Base-by-base conservation (phyloP, 2,888 invertebrate species). In the Saturnia japonica region DNA sequence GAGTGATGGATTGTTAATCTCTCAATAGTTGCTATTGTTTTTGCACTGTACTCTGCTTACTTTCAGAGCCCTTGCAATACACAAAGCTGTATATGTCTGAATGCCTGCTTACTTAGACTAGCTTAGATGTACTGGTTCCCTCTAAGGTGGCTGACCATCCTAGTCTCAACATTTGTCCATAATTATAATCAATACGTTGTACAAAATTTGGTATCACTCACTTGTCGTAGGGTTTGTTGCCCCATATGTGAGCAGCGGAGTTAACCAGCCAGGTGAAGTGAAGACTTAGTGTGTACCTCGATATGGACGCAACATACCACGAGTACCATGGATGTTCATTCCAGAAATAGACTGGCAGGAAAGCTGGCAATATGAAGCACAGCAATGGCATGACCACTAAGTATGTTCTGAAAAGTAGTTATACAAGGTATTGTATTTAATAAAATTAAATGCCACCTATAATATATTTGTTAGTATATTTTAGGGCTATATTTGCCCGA, bases 181-280 rank as follows among this genome's bases (percentile, higher is more conserved):
- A 51, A 51, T n/a, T n/a, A n/a, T n/a, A 16, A 47, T 14, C 2
- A 47, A 51, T n/a, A n/a, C 14, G n/a, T n/a, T 22, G 22, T 54
- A 11, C 11, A 22, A 54, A 25, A 60, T 28, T 60, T 60, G 14
- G 12, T 60, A 2, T 28, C 25, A 91, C 95, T 95, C 87, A 96
- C 96, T 95, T 95, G 88, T 99, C 99, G 87, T 97, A 99, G 1
- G 99, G 99, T 82, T 96, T 96, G 87, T 95, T 96, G 77, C 99
- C 99, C 95, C 97, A 98, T 80, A 98, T 96, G 86, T 99, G 99
- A 0, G 99, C 99, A 0, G 97, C 97, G 73, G 98, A 98, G 93
- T 99, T 99, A 25, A 99, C 98, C 72, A 97, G 92, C 99, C 99
- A 99, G 0, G 99, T 99, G 80, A 96, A 95, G 87, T 99, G 97